phyloP scores from a whole-genome alignment of 2,888 invertebrate species.

The Meloe dianella region DNA sequence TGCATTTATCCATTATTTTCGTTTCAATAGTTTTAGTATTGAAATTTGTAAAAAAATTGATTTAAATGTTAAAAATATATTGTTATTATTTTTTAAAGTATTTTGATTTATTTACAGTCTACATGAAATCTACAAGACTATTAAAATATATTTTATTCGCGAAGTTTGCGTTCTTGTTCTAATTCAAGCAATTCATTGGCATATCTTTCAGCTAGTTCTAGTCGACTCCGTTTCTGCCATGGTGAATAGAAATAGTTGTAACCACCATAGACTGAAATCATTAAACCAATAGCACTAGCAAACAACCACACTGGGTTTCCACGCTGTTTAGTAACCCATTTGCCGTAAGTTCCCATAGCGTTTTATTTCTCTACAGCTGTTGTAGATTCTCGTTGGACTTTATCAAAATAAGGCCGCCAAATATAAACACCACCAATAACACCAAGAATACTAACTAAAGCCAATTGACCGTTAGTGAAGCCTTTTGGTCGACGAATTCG shows the following conservation, averaged over 20 bases:
- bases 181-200: not conserved
- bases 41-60: conserved; percentile 36
- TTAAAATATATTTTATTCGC: not conserved
- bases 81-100: conserved; percentile 45
- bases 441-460: conserved; percentile 10
- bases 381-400: not conserved
- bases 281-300: not conserved
- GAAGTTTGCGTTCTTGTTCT: not conserved
- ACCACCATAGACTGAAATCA: not conserved
- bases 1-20: conserved; percentile 28
- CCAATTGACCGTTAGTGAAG: conserved; percentile 8
- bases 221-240: not conserved
- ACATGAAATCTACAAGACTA: not conserved
- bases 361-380: not conserved
- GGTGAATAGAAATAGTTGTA: conserved; percentile 7
- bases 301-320: conserved; percentile 13
- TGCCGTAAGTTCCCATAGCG: not conserved
- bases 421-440: conserved; percentile 17
- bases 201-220: conserved; percentile 9
- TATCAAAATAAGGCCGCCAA: conserved; percentile 13
- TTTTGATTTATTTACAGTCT: conserved; percentile 8
- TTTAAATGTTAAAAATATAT: conserved; percentile 49
- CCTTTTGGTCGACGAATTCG: conserved; percentile 14
- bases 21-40: conserved; percentile 23
- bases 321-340: conserved; percentile 2